Evolutionary conservation across 2,113 vertebrate species (phyloP), one percentile per base, ranked within the genome.

Genomic region (Megalops atlanticus): DNA sequence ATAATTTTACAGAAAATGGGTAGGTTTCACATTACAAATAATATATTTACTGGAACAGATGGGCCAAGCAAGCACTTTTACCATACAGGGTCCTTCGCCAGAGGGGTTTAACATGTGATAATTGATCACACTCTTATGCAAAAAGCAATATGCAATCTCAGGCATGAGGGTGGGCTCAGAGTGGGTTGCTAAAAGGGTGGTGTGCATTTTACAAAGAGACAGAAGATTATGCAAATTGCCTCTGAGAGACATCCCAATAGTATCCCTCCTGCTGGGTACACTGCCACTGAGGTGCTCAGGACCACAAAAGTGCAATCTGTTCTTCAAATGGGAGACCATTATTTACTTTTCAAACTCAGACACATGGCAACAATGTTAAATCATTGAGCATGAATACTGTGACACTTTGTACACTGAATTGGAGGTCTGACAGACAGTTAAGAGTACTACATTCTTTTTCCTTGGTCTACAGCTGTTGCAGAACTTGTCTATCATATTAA

Each of bases 41-140:
- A n/a, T n/a, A n/a, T n/a, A n/a, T n/a, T n/a, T n/a, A 72, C 27
- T 73, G 39, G 92, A 92, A 88, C 92, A 93, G 91, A 89, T 92
- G 90, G 79, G 52, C 82, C 84, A 86, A 88, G 89, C 87, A 90
- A 88, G 89, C 87, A 89, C 77, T 82, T 82, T 86, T 78, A 80
- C 80, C 70, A 40, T 74, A 86, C 18, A 10, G 83, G n/a, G 70
- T 85, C 52, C 84, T 58, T 85, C 68, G 84, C 83, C 35, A 1
- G 84, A 84, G 86, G 86, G 86, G 86, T 90, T 84, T 85, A 92
- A 91, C 88, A 89, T 92, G 89, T 77, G 85, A 90, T 90, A 86
- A 88, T 90, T 75, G 45, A 75, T 79, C 88, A 71, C 87, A 84
- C 85, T 54, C 74, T 75, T 79, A 43, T 72, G 75, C 86, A 86